These are phyloP conservation scores for Dicyrtoma fusca DNA, from an alignment of 2,888 invertebrate species.

Conservation along the genomic window DNA sequence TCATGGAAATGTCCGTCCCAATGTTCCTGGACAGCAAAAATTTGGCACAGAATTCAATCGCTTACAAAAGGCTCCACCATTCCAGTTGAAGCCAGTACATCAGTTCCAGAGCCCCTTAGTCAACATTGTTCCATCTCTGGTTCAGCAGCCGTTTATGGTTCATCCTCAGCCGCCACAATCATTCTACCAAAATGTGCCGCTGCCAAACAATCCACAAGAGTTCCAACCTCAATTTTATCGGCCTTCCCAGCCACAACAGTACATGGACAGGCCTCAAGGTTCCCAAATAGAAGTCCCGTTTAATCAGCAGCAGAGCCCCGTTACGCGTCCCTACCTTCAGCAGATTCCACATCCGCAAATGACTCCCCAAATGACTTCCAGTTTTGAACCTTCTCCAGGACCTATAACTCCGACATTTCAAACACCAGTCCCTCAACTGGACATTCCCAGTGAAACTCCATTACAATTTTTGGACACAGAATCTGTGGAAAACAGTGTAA, in stretches of 20 bases:
- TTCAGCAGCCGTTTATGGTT: not conserved
- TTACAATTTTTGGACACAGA: not conserved
- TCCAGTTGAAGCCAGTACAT: not conserved
- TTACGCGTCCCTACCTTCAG: not conserved
- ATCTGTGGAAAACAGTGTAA: not conserved
- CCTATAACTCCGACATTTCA: not conserved
- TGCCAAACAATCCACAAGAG: not conserved
- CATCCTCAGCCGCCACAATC: not conserved
- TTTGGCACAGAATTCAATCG: not conserved
- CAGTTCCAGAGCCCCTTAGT: not conserved
- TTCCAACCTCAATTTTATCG: conserved; percentile 9
- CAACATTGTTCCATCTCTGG: not conserved
- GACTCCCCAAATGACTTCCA: too few relatives aligned
- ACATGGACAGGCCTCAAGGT: not conserved
- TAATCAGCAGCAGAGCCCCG: not conserved
- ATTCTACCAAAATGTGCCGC: not conserved
- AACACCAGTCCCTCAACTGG: not conserved
- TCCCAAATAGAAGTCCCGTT: not conserved
- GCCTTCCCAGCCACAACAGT: not conserved
- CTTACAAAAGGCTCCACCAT: not conserved
- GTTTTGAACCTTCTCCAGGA: not conserved
- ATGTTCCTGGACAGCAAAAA: not conserved
- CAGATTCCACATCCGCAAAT: too few relatives aligned
- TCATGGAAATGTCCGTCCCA: not conserved
- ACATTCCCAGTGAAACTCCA: not conserved